These are phyloP conservation scores for Borostomias antarcticus DNA, from an alignment of 2,797 vertebrate species.

Conservation along the genomic window DNA sequence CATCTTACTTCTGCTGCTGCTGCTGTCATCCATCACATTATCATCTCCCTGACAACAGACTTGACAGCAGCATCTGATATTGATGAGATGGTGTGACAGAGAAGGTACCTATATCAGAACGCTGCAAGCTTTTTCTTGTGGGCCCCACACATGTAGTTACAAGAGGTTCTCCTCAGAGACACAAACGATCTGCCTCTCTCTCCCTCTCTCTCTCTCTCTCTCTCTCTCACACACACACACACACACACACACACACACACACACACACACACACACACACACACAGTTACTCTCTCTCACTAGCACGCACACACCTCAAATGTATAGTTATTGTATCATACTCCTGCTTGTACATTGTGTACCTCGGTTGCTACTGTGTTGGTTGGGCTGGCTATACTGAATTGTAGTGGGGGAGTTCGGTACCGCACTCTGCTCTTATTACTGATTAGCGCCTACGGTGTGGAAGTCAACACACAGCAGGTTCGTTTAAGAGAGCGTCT, in stretches of 20 bases:
- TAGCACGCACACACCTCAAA: conserved; percentile 25
- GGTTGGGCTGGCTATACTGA: conserved; percentile 62
- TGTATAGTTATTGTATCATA: conserved; percentile 62
- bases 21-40: conserved; percentile 62
- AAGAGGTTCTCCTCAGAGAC: conserved; percentile 30
- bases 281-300: conserved; percentile 12
- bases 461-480: conserved; percentile 56
- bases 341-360: conserved; percentile 77
- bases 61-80: conserved; percentile 34
- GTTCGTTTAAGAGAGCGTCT: conserved; percentile 2
- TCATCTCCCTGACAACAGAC: conserved; percentile 69
- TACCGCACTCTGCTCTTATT: conserved; percentile 55
- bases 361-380: conserved; percentile 72
- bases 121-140: conserved; percentile 22
- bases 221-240: conserved; percentile 2
- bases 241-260: conserved; percentile 8
- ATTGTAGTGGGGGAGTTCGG: conserved; percentile 44
- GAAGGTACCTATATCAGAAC: conserved; percentile 55
- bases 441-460: conserved; percentile 25
- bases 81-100: conserved; percentile 41
- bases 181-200: background rate
- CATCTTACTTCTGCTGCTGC: conserved; percentile 55
- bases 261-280: conserved; percentile 14
- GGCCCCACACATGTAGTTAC: conserved; percentile 48
- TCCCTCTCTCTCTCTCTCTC: conserved; percentile 13